phyloP scores from a whole-genome alignment of 1,140 invertebrate genomes.

The Listronotus bonariensis region DNA sequence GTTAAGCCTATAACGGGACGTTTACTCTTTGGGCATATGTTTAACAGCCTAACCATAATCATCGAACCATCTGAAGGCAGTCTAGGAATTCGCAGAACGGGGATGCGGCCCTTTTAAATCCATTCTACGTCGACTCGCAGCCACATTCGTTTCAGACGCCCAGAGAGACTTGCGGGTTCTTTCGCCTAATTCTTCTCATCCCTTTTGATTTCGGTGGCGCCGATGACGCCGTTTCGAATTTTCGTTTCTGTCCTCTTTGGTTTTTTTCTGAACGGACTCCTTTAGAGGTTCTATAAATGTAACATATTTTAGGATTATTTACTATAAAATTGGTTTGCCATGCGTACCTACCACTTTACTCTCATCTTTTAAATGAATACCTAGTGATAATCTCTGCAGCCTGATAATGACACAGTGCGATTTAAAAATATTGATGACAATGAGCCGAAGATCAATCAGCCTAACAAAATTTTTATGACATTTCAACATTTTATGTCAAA shows the following conservation, averaged over 20 bases:
- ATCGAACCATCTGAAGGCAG: slow-evolving; percentile 19
- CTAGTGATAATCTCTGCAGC: too few species aligned
- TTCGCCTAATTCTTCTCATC: slow-evolving; percentile 5
- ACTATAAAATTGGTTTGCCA: too few species aligned
- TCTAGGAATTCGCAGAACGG: not conserved
- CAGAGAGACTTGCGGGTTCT: not conserved
- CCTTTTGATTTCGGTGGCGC: slow-evolving; percentile 1
- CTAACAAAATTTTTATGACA: too few species aligned
- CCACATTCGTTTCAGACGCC: slow-evolving; percentile 12
- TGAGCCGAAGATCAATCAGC: too few species aligned
- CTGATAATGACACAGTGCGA: too few species aligned
- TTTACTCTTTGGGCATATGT: slow-evolving; percentile 11
- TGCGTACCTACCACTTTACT: slow-evolving; percentile 17
- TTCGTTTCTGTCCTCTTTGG: slow-evolving; percentile 13
- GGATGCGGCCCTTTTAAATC: slow-evolving; percentile 5
- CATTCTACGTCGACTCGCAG: slow-evolving; percentile 16
- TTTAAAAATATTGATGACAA: too few species aligned
- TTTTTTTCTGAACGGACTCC: not conserved
- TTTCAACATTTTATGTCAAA: too few species aligned
- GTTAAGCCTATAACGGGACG: slow-evolving; percentile 18
- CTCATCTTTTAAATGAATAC: too few species aligned
- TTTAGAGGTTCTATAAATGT: slow-evolving; percentile 12
- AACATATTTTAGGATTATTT: not conserved
- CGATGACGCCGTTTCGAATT: slow-evolving; percentile 3
- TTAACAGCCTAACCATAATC: slow-evolving; percentile 18